Base-by-base conservation (phyloP, 2,888 invertebrate species). In the Catocala nupta region DNA sequence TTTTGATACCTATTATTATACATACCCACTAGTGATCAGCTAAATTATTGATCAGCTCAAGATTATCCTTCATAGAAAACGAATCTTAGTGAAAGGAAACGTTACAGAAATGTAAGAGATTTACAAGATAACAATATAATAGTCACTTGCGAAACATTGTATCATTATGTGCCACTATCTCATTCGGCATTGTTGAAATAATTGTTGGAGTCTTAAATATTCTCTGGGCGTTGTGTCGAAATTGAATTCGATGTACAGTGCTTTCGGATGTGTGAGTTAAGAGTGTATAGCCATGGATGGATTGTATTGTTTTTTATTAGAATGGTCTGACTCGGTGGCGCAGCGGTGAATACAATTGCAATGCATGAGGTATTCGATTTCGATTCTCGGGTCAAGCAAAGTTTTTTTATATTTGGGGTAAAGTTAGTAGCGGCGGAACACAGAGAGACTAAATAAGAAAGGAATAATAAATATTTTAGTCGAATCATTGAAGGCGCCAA, bases 101-200 rank as follows among this genome's bases (percentile, higher is more conserved):
- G 45, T 63, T 60, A 68, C 76, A 77, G 76, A 82, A 80, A 80
- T 78, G 62, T 75, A 68, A 53, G 52, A 78, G 81, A 82, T 72
- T 70, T 71, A 73, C 55, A 59, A 77, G 80, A 83, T 81, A 82
- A 80, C 68, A 62, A 75, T 65, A 77, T 81, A 81, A 78, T 77
- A 70, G 66, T 12, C 0, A 9, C 63, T 82, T 80, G 69, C 49
- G 69, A 77, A 72, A 82, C 64, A 51, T 55, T 47, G 70, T 73
- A 77, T 76, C 70, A 77, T 78, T 77, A 78, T 63, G 59, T 69
- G 70, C 13, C 34, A 65, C 63, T 68, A 71, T 74, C 68, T 55
- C 65, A 66, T 54, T 68, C 56, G 51, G 65, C 68, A 63, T 70
- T 74, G 76, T 72, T 73, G 70, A 60, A 67, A 77, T 78, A 80